A percentile compares a stretch with the other conserved stretches of the same genome.
Evolutionary conservation across 2,888 invertebrate species (phyloP).

Genomic region (Tipula helvola): DNA sequence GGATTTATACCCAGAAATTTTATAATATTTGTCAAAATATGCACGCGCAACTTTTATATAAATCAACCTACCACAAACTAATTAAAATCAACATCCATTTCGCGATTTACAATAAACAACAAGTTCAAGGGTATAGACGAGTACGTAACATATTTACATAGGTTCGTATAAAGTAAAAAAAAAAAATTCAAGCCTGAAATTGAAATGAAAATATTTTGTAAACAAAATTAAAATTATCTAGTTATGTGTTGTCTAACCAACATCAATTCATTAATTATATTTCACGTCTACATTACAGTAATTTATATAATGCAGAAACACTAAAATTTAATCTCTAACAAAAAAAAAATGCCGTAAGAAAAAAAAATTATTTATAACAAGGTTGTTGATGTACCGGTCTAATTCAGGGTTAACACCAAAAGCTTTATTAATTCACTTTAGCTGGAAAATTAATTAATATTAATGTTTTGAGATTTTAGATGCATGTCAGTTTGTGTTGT

Average conservation of each 20-base stretch:
- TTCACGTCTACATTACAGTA: background rate
- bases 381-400: background rate
- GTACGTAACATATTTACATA: background rate
- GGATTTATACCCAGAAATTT: background rate
- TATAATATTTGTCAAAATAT: background rate
- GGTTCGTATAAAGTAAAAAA: background rate
- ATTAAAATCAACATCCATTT: background rate
- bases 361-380: background rate
- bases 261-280: background rate
- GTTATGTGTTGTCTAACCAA: background rate
- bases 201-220: background rate
- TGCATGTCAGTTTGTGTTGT: background rate
- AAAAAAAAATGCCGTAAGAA: background rate
- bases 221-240: background rate
- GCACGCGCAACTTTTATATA: background rate
- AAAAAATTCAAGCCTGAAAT: background rate
- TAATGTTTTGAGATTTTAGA: background rate
- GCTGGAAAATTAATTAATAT: background rate
- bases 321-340: background rate
- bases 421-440: background rate
- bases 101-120: background rate
- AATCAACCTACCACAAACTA: background rate
- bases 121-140: background rate
- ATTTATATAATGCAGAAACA: background rate
- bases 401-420: background rate